Percentiles rank a stretch among this genome's conserved stretches.
Evolutionary conservation across 2,113 vertebrate species (phyloP).

Genomic region (Catharus fuscescens): DNA sequence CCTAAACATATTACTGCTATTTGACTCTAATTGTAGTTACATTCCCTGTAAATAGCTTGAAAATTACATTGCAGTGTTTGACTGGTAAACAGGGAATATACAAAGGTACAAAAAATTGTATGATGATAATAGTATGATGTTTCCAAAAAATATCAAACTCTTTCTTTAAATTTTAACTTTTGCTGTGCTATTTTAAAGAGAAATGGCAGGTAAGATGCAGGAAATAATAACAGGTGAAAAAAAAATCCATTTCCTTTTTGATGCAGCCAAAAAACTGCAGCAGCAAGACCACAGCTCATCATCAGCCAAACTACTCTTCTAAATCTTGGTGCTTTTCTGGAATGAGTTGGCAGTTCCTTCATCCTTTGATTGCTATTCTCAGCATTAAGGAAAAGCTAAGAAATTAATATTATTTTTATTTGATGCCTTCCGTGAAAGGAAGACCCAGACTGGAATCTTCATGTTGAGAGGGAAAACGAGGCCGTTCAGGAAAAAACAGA

Average conservation of each 20-base stretch:
- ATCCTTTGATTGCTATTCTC: neutral
- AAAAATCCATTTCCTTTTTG: neutral
- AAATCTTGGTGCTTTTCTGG: neutral
- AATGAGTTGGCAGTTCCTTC: neutral
- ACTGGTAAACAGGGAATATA: neutral
- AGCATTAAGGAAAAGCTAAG: neutral
- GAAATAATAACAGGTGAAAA: neutral
- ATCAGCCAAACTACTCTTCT: neutral
- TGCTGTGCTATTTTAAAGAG: neutral
- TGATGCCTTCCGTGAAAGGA: neutral
- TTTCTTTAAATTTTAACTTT: neutral
- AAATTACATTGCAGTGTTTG: neutral
- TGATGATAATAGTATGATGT: accelerated
- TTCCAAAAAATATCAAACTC: neutral
- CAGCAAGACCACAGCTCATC: neutral
- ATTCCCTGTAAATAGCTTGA: neutral
- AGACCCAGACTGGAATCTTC: neutral
- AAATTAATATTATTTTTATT: neutral
- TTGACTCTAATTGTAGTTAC: neutral
- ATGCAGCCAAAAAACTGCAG: neutral
- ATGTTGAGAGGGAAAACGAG: neutral
- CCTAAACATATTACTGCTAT: neutral
- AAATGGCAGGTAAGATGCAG: neutral
- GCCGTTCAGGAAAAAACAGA: neutral
- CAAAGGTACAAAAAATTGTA: neutral